These are phyloP conservation scores for Nephrocerus scutellatus DNA, from an alignment of 2,888 invertebrate species.

Conservation along the genomic window DNA sequence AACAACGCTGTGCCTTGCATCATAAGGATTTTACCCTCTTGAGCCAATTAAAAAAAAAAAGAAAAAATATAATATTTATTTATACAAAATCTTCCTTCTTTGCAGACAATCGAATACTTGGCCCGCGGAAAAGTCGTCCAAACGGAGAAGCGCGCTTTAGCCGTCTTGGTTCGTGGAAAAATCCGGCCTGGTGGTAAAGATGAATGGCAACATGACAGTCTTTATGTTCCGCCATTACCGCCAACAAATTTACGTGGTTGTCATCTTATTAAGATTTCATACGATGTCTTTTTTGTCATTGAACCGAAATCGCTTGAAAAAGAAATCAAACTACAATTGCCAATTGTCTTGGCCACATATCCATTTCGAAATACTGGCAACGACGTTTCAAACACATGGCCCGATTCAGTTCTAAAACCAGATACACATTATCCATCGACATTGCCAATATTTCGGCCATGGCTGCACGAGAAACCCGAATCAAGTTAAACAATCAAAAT, in stretches of 20 bases:
- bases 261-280: conserved; percentile 86
- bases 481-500: conserved; percentile 32
- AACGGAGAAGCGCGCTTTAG: conserved; percentile 78
- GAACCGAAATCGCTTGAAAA: conserved; percentile 88
- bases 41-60: too few species aligned
- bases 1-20: too few species aligned
- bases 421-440: conserved; percentile 91
- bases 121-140: conserved; percentile 80
- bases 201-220: conserved; percentile 79
- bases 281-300: conserved; percentile 87
- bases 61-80: too few species aligned
- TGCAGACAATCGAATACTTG: conserved; percentile 78
- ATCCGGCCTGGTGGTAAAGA: conserved; percentile 73
- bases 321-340: conserved; percentile 84
- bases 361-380: conserved; percentile 65
- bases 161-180: conserved; percentile 70
- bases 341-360: conserved; percentile 87
- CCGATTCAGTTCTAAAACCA: conserved; percentile 60
- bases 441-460: conserved; percentile 83
- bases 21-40: too few species aligned
- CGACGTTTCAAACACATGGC: conserved; percentile 53
- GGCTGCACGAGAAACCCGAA: conserved; percentile 63
- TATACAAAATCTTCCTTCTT: conserved; percentile 14
- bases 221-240: conserved; percentile 88
- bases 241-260: conserved; percentile 91